Conservation (phyloP, 2,113 vertebrate genomes). For the Speoplatyrhinus poulsoni region DNA sequence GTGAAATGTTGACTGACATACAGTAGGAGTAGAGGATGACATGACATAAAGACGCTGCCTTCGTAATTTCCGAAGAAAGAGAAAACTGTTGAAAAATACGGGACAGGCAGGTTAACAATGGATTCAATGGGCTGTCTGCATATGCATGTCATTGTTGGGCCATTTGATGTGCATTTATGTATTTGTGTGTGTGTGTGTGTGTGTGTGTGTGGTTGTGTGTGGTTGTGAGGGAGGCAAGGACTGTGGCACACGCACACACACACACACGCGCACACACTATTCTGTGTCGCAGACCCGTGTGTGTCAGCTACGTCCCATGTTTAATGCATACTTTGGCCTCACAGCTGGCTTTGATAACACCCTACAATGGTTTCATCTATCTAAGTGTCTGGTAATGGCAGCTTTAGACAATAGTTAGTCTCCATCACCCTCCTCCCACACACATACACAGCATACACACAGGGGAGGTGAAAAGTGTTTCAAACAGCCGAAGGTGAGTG, state of each 20-base stretch:
- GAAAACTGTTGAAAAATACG: neutral
- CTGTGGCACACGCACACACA: no score
- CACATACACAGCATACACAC: constrained; percentile 27
- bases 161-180: neutral
- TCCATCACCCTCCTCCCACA: constrained; percentile 76
- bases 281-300: constrained; percentile 50
- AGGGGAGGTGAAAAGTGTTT: constrained; percentile 80
- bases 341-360: constrained; percentile 90
- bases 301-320: constrained; percentile 82
- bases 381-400: constrained; percentile 83
- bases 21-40: neutral
- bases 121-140: neutral
- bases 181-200: neutral
- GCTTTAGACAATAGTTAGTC: constrained; percentile 70
- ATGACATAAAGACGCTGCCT: neutral
- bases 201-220: constrained; percentile 49
- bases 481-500: constrained; percentile 60
- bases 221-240: constrained; percentile 47
- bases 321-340: constrained; percentile 84
- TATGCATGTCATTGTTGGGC: neutral
- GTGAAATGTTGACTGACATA: constrained; percentile 29
- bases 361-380: constrained; percentile 88
- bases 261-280: neutral
- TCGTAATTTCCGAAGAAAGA: neutral
- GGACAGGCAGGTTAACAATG: neutral